Evolutionary conservation across 2,888 invertebrate genomes (phyloP).

Genomic region (Eugnorisma glareosa): DNA sequence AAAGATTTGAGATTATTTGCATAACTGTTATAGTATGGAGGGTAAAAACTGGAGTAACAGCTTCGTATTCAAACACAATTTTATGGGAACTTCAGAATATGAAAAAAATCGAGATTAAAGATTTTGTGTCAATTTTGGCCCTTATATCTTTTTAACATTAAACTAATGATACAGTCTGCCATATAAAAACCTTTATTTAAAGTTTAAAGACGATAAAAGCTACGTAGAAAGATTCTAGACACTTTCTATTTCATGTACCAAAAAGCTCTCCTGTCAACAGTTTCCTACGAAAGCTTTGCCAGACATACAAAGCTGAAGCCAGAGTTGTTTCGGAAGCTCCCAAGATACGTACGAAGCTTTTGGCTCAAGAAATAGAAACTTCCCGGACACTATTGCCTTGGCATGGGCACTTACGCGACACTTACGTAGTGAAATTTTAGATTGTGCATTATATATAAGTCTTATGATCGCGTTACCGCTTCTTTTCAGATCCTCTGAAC

Average conservation of each 20-base stretch:
- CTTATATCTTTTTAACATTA: not conserved
- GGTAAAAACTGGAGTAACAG: not conserved
- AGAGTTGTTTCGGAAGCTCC: not conserved
- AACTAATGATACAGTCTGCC: not conserved
- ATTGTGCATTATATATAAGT: not conserved
- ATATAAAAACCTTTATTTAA: not conserved
- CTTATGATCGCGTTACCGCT: not conserved
- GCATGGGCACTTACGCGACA: not conserved
- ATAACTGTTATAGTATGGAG: slow-evolving; percentile 8
- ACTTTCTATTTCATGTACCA: not conserved
- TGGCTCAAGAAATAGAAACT: not conserved
- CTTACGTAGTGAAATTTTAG: not conserved
- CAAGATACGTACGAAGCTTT: slow-evolving; percentile 6
- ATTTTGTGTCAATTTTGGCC: not conserved
- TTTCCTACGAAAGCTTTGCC: slow-evolving; percentile 4
- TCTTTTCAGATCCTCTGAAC: too few relatives aligned
- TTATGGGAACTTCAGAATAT: not conserved
- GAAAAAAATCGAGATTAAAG: not conserved
- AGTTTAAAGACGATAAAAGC: not conserved
- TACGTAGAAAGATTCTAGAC: not conserved
- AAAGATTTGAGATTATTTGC: slow-evolving; percentile 18
- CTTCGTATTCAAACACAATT: not conserved
- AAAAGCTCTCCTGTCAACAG: slow-evolving; percentile 1
- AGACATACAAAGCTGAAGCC: not conserved
- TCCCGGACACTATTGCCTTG: not conserved